Percentiles rank a stretch among this genome's conserved stretches.
Conservation (phyloP, 2,113 vertebrate genomes). For the Paratilapia polleni region DNA sequence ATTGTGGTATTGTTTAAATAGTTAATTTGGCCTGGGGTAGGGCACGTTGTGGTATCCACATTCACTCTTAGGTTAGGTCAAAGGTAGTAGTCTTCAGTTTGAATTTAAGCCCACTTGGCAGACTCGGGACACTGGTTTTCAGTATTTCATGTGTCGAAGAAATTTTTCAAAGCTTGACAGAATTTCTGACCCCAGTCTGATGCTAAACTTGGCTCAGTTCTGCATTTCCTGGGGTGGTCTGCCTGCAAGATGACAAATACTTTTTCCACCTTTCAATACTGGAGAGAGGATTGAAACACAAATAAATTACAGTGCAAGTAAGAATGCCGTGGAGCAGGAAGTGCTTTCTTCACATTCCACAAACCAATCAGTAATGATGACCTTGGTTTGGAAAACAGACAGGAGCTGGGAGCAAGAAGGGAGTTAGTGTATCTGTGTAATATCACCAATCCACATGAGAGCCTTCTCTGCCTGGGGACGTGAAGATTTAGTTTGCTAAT, state of each 20-base stretch:
- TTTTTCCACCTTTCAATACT: constrained; percentile 25
- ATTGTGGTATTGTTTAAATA: accelerated
- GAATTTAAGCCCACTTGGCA: not conserved
- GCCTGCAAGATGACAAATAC: constrained; percentile 27
- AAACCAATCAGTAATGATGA: constrained; percentile 39
- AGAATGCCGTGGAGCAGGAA: constrained; percentile 59
- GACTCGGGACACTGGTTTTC: not conserved
- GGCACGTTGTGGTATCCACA: not conserved
- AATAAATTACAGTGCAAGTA: constrained; percentile 53
- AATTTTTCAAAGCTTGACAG: not conserved
- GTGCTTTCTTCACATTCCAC: constrained; percentile 49
- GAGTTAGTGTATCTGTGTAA: constrained; percentile 16
- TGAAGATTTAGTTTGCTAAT: constrained; percentile 45
- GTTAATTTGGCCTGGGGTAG: not conserved
- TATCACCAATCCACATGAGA: not conserved
- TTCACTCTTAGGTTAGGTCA: not conserved
- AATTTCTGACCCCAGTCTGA: not conserved
- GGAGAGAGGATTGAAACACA: constrained; percentile 42
- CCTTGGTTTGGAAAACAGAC: constrained; percentile 40
- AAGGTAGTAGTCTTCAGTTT: not conserved
- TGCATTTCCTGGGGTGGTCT: constrained; percentile 40
- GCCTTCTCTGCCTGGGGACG: constrained; percentile 7
- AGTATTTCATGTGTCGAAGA: not conserved
- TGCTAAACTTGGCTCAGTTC: not conserved
- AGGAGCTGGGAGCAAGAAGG: not conserved